Evolutionary conservation across 2,113 vertebrate species (phyloP).

Genomic region (Callocephalon fimbriatum): DNA sequence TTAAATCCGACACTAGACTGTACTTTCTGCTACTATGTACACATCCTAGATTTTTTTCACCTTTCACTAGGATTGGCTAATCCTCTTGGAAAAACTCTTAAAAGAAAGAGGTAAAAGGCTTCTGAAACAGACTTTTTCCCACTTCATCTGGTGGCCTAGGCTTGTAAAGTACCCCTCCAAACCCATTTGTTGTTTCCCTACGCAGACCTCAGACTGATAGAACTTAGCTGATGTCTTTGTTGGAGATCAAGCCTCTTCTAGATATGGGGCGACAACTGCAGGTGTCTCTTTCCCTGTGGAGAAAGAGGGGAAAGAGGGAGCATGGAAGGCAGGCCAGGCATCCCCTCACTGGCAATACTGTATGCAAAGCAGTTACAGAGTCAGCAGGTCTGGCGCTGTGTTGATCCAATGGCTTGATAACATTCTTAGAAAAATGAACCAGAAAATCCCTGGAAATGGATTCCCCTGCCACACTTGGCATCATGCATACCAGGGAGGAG

Average conservation of each 20-base stretch:
- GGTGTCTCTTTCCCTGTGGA: neutral
- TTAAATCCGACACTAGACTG: neutral
- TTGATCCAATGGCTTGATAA: neutral
- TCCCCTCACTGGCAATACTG: rapidly evolving
- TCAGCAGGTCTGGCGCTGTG: neutral
- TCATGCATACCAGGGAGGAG: neutral
- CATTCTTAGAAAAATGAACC: neutral
- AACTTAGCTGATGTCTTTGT: neutral
- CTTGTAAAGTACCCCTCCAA: neutral
- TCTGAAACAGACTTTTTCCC: neutral
- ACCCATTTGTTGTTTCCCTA: neutral
- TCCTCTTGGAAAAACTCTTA: neutral
- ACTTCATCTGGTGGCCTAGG: rapidly evolving
- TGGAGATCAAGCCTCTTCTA: neutral
- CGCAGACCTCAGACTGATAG: rapidly evolving
- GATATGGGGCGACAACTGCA: rapidly evolving
- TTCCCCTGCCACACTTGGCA: neutral
- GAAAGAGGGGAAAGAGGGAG: rapidly evolving
- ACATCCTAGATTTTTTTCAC: neutral
- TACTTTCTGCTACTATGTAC: neutral
- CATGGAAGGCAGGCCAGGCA: neutral
- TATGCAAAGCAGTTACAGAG: neutral
- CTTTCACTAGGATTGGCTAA: neutral
- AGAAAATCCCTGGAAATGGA: neutral
- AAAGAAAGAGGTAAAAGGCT: neutral